Base-by-base conservation (phyloP, 2,888 invertebrate genomes). In the Scaptomyza flava region DNA sequence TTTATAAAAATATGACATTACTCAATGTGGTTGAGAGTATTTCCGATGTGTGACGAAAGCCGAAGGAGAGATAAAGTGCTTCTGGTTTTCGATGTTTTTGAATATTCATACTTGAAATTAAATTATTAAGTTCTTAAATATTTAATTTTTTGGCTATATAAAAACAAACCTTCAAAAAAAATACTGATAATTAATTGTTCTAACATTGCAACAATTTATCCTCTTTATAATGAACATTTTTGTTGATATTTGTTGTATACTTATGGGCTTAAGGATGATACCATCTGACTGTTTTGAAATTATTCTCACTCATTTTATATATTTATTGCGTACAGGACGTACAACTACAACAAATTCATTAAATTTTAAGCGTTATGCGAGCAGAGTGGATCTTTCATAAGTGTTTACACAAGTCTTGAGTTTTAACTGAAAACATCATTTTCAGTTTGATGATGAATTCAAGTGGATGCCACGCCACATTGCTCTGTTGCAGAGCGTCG, bases 391-490 rank as follows among this genome's bases (percentile, higher is more conserved):
- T 79, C 78, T 67, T 77, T 81, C 75, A 88, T 84, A 77, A 90
- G 87, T 91, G 91, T 91, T 91, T 91, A 91, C 91, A 89, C 87
- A 90, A 86, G 89, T 89, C 91, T 91, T 90, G 88, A 91, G 87
- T 90, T 91, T 91, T 90, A 91, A 91, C 91, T 91, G 90, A 91
- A 91, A 90, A 86, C 89, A 87, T 91, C 79, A 91, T 91, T 89
- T 91, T 79, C 89, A 91, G 82, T 79, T 77, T 85, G 80, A 81
- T 82, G 75, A 80, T 75, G 78, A 72, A 75, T 80, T 85, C 68
- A 82, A 81, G 82, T 85, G 82, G 52, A 30, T 58, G 17, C 61
- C 70, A 54, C 48, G 34, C 8, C 67, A 53, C 66, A 23, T 42
- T 52, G 52, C 66, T 51, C 46, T 30, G 58, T 30, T 43, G 51